Conservation (phyloP, 2,797 vertebrate genomes). For the Semotilus atromaculatus region DNA sequence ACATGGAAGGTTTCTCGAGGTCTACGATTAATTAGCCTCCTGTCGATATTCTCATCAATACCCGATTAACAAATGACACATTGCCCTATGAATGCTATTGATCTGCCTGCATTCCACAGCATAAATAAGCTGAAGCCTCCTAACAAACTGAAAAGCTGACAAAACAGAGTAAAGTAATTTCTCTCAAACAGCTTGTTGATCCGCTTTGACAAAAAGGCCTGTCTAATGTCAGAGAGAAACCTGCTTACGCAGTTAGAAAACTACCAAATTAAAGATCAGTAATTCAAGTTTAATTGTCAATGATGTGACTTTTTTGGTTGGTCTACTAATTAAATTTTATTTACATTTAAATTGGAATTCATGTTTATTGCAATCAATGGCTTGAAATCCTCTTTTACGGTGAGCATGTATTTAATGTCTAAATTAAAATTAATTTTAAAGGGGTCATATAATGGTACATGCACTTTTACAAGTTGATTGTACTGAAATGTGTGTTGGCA, state of each 20-base stretch:
- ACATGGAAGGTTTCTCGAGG: slow-evolving; percentile 91
- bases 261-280: neutral
- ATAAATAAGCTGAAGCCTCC: slow-evolving; percentile 96
- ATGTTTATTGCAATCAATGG: neutral
- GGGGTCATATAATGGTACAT: too few relatives aligned
- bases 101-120: slow-evolving; percentile 89
- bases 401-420: neutral
- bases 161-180: slow-evolving; percentile 51
- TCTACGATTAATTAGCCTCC: slow-evolving; percentile 97
- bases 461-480: too few relatives aligned
- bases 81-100: slow-evolving; percentile 97
- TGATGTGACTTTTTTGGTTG: neutral
- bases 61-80: slow-evolving; percentile 99
- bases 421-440: neutral
- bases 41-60: slow-evolving; percentile 99
- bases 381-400: neutral
- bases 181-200: slow-evolving; percentile 22
- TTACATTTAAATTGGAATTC: neutral
- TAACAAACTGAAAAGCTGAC: slow-evolving; percentile 88
- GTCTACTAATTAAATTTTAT: neutral
- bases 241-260: slow-evolving; percentile 1
- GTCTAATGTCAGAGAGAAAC: slow-evolving; percentile 1
- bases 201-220: slow-evolving; percentile 4
- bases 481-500: too few relatives aligned
- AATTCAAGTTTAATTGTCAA: neutral